Percentiles rank a stretch among this genome's conserved stretches.
Conservation (phyloP, 2,888 invertebrate genomes). For the Hylaea fasciaria region DNA sequence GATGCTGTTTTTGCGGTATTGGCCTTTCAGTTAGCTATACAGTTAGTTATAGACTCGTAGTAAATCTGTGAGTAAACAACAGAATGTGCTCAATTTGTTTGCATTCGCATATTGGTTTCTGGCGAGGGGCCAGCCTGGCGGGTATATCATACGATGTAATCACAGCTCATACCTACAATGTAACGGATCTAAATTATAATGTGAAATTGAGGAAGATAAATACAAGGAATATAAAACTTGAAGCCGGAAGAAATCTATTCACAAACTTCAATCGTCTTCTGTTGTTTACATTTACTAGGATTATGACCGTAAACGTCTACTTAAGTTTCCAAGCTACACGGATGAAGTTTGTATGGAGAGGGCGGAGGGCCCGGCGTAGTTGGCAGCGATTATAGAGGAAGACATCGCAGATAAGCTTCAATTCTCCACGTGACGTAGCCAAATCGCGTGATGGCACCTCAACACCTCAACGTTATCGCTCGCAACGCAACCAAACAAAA, state of each 20-base stretch:
- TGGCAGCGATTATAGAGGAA: too few relatives aligned
- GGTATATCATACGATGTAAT: background rate
- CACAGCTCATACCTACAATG: background rate
- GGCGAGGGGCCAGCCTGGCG: background rate
- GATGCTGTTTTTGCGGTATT: conserved; percentile 10
- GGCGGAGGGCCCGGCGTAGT: too few relatives aligned
- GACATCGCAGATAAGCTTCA: background rate
- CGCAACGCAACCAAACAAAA: conserved; percentile 20
- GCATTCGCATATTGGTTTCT: background rate
- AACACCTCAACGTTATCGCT: background rate
- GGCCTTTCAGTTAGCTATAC: background rate
- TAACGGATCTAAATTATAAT: background rate
- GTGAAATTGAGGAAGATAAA: background rate
- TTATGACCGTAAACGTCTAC: too few relatives aligned
- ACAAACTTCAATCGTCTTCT: too few relatives aligned
- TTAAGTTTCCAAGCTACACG: too few relatives aligned
- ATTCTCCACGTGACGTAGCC: conserved; percentile 1
- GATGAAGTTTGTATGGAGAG: too few relatives aligned
- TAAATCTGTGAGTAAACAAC: too few relatives aligned
- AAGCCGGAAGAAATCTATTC: too few relatives aligned
- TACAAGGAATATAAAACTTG: too few relatives aligned
- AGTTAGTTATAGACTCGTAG: background rate
- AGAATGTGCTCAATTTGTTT: too few relatives aligned
- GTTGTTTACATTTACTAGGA: too few relatives aligned
- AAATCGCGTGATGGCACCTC: conserved; percentile 12